Percentiles rank a stretch among this genome's conserved stretches.
Evolutionary conservation across 2,888 invertebrate species (phyloP).

Genomic region (Megamerina dolium): DNA sequence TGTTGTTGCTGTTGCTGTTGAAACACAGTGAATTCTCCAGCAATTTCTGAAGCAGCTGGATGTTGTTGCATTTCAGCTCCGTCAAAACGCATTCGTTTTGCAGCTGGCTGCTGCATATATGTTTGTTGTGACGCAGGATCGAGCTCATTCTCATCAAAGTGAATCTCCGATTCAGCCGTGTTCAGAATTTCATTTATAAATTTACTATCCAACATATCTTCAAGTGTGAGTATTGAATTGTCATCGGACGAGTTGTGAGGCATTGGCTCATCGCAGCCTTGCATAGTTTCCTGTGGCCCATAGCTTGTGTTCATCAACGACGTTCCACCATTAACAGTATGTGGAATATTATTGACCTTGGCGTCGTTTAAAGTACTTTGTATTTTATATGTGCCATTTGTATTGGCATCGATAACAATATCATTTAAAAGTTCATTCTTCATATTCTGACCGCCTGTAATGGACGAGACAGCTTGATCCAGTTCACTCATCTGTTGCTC

Average conservation of each 20-base stretch:
- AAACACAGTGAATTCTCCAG: slow-evolving; percentile 25
- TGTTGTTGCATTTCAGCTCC: no score
- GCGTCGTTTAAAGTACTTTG: background rate
- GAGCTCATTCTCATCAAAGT: slow-evolving; percentile 40
- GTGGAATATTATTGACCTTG: slow-evolving; percentile 11
- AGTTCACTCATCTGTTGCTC: slow-evolving; percentile 23
- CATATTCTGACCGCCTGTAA: slow-evolving; percentile 23
- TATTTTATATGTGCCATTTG: no score
- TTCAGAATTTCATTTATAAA: slow-evolving; percentile 43
- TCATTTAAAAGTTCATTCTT: background rate
- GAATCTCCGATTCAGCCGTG: slow-evolving; percentile 34
- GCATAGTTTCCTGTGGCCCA: slow-evolving; percentile 15
- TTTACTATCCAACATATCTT: slow-evolving; percentile 44
- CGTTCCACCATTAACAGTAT: background rate
- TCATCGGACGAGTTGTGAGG: slow-evolving; percentile 38
- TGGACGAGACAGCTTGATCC: slow-evolving; percentile 40
- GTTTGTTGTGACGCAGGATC: slow-evolving; percentile 22
- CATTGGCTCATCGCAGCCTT: slow-evolving; percentile 26
- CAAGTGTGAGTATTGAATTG: slow-evolving; percentile 41
- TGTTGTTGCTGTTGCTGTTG: slow-evolving; percentile 26
- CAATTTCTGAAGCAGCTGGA: slow-evolving; percentile 12
- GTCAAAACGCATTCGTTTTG: slow-evolving; percentile 38
- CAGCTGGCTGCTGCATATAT: slow-evolving; percentile 7
- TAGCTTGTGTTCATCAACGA: background rate
- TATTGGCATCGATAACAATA: background rate